phyloP scores from a whole-genome alignment of 2,888 invertebrate species.

The Ormyrus pomaceus region DNA sequence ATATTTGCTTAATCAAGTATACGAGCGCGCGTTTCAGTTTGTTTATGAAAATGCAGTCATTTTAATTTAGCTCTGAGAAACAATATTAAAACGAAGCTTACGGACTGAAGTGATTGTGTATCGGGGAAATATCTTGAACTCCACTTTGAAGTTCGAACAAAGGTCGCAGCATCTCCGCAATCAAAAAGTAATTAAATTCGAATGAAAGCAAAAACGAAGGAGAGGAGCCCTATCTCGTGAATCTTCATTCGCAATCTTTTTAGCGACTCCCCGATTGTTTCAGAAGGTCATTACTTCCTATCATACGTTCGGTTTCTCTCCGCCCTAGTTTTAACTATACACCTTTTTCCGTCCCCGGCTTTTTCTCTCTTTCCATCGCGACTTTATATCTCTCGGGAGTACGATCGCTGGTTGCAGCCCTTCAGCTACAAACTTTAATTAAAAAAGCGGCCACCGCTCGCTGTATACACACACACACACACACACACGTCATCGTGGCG shows the following conservation, averaged over 20 bases:
- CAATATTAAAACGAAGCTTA: no score
- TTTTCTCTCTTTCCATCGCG: slow-evolving; percentile 17
- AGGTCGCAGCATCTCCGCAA: background rate
- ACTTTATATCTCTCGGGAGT: slow-evolving; percentile 50
- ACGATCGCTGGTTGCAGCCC: slow-evolving; percentile 42
- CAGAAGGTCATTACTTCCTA: slow-evolving; percentile 43
- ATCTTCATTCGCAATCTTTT: slow-evolving; percentile 36
- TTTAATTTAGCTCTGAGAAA: no score
- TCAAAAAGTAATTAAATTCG: slow-evolving; percentile 32
- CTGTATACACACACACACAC: background rate
- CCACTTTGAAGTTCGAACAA: background rate
- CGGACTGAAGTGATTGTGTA: background rate
- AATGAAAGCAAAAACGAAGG: background rate
- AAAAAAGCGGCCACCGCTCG: slow-evolving; percentile 64
- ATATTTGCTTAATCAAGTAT: no score
- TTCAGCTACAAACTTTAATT: slow-evolving; percentile 71
- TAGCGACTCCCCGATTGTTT: slow-evolving; percentile 16
- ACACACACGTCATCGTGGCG: no score
- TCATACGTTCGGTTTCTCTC: slow-evolving; percentile 34
- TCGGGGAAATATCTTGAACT: background rate
- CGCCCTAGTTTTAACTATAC: slow-evolving; percentile 31
- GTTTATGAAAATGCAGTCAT: no score
- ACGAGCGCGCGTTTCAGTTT: no score
- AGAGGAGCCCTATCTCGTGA: slow-evolving; percentile 15
- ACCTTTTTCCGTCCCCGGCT: background rate